Evolutionary conservation across 30 jellyfish, hydroid and myxozoan species (phyloP), one percentile per base, ranked within the genome.

Genomic region (Pseudorhiza aurosa): DNA sequence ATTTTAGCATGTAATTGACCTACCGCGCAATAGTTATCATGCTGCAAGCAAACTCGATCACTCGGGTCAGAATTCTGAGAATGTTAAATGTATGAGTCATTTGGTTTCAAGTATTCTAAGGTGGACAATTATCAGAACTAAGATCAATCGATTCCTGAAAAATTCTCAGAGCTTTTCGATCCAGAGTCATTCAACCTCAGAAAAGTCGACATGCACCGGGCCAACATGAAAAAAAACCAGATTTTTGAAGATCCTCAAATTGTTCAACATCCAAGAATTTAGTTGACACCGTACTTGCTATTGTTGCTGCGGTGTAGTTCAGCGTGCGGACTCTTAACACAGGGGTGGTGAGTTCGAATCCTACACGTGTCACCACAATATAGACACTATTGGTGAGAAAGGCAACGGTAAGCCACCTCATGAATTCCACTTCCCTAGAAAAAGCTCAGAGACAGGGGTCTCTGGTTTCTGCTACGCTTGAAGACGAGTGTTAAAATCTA

Each of bases 11-110:
- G 29, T 29, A 29, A 17, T 39, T 60, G 75, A 60, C 75, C 75
- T 60, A 12, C 11, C 10, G 51, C 37, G 12, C 21, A 27, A 25
- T 49, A 24, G 51, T 60, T 25, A 60, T 39, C 9, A 60, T 33
- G 24, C 31, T 60, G 51, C 51, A 19, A 60, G 14, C 47, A 29
- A 28, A 39, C 51, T 29, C 37, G 8, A 26, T 21, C 40, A n/a
- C 40, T 57, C 18, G 22, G 75, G 75, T 60, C 75, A 60, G 75
- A 60, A 60, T 60, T 33, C 27, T 60, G 75, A 39, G 75, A 60
- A 60, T 60, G 43, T 29, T 60, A 60, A 60, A 51, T 3, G 24
- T 33, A 19, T 19, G 18, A 2, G 51, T 29, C 24, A 57, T 29
- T 60, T 39, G 5, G 29, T 29, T 49, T 49, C n/a, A 49, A 8